phyloP scores from a whole-genome alignment of 2,888 invertebrate species.

The Mactromeris polynyma region DNA sequence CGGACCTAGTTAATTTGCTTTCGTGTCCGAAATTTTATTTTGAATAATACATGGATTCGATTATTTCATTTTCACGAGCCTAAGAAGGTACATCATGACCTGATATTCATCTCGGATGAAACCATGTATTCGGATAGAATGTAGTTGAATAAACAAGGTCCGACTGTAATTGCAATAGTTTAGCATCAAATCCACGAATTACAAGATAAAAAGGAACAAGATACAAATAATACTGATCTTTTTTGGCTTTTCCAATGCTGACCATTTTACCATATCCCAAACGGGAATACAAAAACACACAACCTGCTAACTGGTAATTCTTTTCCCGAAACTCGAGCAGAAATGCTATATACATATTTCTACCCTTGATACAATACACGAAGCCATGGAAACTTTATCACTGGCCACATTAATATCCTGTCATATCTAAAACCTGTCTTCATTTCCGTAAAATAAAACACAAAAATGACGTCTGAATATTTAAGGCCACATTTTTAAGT shows the following conservation, averaged over 20 bases:
- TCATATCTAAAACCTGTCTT: not conserved
- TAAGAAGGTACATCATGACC: too few species aligned
- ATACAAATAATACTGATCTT: not conserved
- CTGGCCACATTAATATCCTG: not conserved
- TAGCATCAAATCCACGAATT: not conserved
- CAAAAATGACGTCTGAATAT: not conserved
- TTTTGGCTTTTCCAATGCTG: conserved; percentile 9
- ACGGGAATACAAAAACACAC: not conserved
- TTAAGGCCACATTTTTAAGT: not conserved
- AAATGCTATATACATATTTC: not conserved
- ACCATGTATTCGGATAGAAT: too few species aligned
- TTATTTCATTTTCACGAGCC: too few species aligned
- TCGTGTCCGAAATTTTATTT: too few species aligned
- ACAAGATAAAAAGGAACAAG: not conserved
- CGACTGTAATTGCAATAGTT: conserved; percentile 9
- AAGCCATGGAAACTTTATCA: not conserved
- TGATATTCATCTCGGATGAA: too few species aligned
- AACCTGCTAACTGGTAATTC: not conserved
- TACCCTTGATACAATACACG: not conserved
- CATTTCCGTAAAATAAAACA: not conserved
- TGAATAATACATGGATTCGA: too few species aligned
- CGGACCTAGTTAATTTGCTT: not conserved
- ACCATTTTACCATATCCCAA: not conserved
- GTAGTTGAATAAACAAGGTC: too few species aligned
- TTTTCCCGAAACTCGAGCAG: not conserved